These are phyloP conservation scores for Eristalis intricaria DNA, from an alignment of 2,888 invertebrate species.

Conservation along the genomic window DNA sequence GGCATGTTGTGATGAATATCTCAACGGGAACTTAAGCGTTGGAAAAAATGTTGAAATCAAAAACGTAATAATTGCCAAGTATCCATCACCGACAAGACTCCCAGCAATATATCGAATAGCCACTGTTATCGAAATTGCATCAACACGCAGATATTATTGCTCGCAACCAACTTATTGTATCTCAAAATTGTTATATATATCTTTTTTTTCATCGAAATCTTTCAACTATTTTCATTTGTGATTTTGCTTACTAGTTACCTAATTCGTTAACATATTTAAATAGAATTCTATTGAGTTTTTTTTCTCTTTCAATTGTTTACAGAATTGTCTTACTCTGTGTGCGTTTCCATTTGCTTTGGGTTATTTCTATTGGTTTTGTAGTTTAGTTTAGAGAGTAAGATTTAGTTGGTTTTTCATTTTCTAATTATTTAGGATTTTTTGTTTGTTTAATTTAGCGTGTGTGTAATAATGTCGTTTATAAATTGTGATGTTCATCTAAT, in stretches of 20 bases:
- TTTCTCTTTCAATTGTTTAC: constrained; percentile 30
- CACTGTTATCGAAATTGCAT: constrained; percentile 79
- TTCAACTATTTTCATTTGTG: constrained; percentile 68
- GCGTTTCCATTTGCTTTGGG: constrained; percentile 70
- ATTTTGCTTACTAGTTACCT: constrained; percentile 67
- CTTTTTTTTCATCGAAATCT: constrained; percentile 38
- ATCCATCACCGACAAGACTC: constrained; percentile 58
- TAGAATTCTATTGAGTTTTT: constrained; percentile 29
- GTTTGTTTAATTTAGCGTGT: constrained; percentile 40
- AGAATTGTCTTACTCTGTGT: constrained; percentile 40
- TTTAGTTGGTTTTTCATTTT: constrained; percentile 10
- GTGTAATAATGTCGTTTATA: constrained; percentile 37
- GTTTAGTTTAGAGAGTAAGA: constrained; percentile 70
- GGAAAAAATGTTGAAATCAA: constrained; percentile 35
- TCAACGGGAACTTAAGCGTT: constrained; percentile 6
- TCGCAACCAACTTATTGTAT: constrained; percentile 79
- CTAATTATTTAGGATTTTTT: constrained; percentile 30
- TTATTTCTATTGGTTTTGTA: constrained; percentile 80
- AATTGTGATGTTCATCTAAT: constrained; percentile 9
- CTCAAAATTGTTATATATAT: constrained; percentile 40
- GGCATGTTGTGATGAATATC: constrained; percentile 55
- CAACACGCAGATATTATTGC: constrained; percentile 82
- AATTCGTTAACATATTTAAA: neutral
- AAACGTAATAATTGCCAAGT: constrained; percentile 13
- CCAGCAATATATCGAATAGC: constrained; percentile 79